Conservation (phyloP, 2,113 vertebrate species). For the Uria lomvia region DNA sequence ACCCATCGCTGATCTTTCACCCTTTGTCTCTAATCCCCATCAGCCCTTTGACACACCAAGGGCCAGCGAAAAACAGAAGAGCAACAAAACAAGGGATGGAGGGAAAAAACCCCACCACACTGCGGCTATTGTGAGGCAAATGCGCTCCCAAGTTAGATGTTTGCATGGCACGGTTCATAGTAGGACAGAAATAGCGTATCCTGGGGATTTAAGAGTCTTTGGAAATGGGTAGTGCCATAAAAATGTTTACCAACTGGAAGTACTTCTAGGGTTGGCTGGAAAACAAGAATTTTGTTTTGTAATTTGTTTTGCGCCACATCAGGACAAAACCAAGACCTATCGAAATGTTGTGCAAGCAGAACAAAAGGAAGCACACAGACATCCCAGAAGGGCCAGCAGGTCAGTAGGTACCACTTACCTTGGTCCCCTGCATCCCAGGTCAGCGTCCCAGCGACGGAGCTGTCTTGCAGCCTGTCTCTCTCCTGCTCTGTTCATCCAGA, state of each 20-base stretch:
- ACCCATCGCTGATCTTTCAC: not conserved
- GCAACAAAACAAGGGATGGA: not conserved
- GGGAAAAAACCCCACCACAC: fast-evolving
- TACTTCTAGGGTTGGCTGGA: constrained; percentile 14
- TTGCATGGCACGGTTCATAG: not conserved
- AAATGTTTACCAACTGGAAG: not conserved
- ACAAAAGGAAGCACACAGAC: fast-evolving
- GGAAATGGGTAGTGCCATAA: not conserved
- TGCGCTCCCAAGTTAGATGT: not conserved
- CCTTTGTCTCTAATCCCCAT: not conserved
- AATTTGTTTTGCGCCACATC: constrained; percentile 4
- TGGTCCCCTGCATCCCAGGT: not conserved
- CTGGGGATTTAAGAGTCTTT: not conserved
- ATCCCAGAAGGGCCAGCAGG: not conserved
- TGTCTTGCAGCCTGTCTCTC: not conserved
- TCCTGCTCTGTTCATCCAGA: not conserved
- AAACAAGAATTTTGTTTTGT: constrained; percentile 25
- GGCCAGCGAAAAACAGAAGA: not conserved
- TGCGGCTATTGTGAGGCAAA: not conserved
- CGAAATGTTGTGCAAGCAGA: not conserved
- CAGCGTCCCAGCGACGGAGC: fast-evolving
- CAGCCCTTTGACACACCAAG: not conserved
- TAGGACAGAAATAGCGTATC: not conserved
- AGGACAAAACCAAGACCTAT: not conserved
- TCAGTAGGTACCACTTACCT: not conserved